phyloP scores from a whole-genome alignment of 2,888 invertebrate genomes.

The Neoascia interrupta region DNA sequence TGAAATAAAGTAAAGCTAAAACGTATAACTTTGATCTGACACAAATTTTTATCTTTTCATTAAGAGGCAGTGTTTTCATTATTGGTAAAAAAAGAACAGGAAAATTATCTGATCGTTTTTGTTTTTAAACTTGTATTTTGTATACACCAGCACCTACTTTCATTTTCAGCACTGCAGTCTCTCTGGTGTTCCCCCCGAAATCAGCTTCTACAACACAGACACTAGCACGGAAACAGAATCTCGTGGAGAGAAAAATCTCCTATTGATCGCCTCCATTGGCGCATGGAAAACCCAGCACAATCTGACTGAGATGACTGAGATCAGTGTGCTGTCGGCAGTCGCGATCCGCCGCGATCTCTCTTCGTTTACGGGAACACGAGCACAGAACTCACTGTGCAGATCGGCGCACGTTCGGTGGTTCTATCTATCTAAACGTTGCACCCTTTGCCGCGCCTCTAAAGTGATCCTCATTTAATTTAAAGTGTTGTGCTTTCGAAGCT shows the following conservation, averaged over 20 bases:
- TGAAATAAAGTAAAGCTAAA: constrained; percentile 28
- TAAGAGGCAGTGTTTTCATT: constrained; percentile 32
- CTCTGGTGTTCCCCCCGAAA: constrained; percentile 32
- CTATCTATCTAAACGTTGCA: constrained; percentile 9
- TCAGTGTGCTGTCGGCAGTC: constrained; percentile 57
- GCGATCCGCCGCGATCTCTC: constrained; percentile 42
- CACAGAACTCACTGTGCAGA: too few species aligned
- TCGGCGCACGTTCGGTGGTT: too few species aligned
- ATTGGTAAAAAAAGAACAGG: constrained; percentile 44
- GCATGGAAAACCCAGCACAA: constrained; percentile 57
- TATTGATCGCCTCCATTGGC: constrained; percentile 51
- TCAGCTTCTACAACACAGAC: constrained; percentile 11
- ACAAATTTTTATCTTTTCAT: constrained; percentile 15
- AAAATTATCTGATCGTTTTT: constrained; percentile 41
- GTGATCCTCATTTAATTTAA: constrained; percentile 19
- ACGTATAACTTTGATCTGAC: not conserved
- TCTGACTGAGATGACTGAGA: constrained; percentile 33
- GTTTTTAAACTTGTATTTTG: not conserved
- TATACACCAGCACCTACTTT: too few species aligned
- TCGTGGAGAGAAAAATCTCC: constrained; percentile 57
- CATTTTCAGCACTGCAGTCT: too few species aligned
- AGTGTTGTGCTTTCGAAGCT: constrained; percentile 22
- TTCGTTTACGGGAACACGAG: too few species aligned
- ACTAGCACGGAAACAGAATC: constrained; percentile 12
- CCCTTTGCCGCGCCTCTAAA: not conserved